Percentiles rank a stretch among this genome's conserved stretches.
phyloP scores from a whole-genome alignment of 1,140 invertebrate species.

The Halesus radiatus region DNA sequence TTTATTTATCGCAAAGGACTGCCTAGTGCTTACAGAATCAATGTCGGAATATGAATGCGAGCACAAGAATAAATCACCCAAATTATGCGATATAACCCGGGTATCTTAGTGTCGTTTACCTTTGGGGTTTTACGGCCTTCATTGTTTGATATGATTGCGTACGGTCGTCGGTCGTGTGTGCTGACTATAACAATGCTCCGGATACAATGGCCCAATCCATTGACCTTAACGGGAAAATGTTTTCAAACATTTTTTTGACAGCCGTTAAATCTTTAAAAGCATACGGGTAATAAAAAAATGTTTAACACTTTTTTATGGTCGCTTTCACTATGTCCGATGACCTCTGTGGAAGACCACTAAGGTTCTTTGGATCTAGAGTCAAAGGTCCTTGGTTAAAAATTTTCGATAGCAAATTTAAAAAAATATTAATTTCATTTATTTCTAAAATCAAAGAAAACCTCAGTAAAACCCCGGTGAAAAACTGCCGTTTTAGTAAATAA shows the following conservation, averaged over 20 bases:
- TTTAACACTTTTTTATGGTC: not conserved
- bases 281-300: not conserved
- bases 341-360: too few species aligned
- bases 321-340: too few species aligned
- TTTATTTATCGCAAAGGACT: too few species aligned
- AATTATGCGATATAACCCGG: slow-evolving; percentile 28
- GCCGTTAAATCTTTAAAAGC: not conserved
- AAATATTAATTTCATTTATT: too few species aligned
- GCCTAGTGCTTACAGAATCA: too few species aligned
- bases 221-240: slow-evolving; percentile 24
- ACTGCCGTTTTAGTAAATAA: too few species aligned
- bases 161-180: not conserved
- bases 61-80: slow-evolving; percentile 30
- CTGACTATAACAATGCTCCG: not conserved
- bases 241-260: not conserved
- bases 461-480: too few species aligned
- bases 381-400: too few species aligned
- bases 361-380: too few species aligned
- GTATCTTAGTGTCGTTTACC: slow-evolving; percentile 30
- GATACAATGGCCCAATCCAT: slow-evolving; percentile 8
- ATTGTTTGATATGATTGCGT: slow-evolving; percentile 34
- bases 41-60: slow-evolving; percentile 22
- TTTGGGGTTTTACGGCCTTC: slow-evolving; percentile 10
- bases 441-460: too few species aligned
- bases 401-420: too few species aligned